Evolutionary conservation across 1,140 invertebrate species (phyloP).

Genomic region (Aphidius gifuensis): DNA sequence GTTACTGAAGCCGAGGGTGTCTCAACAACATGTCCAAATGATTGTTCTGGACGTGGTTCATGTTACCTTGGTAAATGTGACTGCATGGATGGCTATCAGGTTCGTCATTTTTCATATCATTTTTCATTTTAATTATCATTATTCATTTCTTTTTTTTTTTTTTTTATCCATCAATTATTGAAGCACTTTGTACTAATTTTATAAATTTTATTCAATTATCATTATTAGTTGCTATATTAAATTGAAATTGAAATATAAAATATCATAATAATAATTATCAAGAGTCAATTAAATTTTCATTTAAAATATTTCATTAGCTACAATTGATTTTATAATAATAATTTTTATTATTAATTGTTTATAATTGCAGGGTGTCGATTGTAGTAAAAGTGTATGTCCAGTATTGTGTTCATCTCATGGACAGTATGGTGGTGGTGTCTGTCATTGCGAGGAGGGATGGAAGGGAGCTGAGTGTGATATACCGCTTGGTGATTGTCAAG

Average conservation of each 20-base stretch:
- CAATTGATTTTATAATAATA: too few species aligned
- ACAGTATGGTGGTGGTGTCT: slow-evolving; percentile 90
- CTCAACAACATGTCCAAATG: slow-evolving; percentile 85
- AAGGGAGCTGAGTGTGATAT: slow-evolving; percentile 95
- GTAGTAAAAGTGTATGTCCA: slow-evolving; percentile 83
- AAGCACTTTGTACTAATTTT: neutral
- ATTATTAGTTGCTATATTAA: neutral
- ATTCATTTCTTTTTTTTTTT: too few species aligned
- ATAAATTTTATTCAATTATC: neutral
- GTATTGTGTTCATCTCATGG: slow-evolving; percentile 95
- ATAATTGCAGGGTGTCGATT: slow-evolving; percentile 48
- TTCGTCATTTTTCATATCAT: slow-evolving; percentile 66
- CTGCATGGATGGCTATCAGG: slow-evolving; percentile 93
- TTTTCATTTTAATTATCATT: too few species aligned
- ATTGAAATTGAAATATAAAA: slow-evolving; percentile 4
- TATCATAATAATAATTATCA: neutral
- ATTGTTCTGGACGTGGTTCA: slow-evolving; percentile 91
- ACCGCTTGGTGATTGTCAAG: slow-evolving; percentile 85
- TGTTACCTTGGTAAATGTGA: slow-evolving; percentile 93
- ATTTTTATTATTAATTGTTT: too few species aligned
- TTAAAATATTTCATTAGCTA: too few species aligned
- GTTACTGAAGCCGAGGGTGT: slow-evolving; percentile 83
- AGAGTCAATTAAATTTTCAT: too few species aligned
- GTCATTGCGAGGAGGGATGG: slow-evolving; percentile 95
- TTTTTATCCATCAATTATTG: too few species aligned